Evolutionary conservation across 35 echinoderm and acorn worm genomes (phyloP).

Genomic region (Apostichopus japonicus): DNA sequence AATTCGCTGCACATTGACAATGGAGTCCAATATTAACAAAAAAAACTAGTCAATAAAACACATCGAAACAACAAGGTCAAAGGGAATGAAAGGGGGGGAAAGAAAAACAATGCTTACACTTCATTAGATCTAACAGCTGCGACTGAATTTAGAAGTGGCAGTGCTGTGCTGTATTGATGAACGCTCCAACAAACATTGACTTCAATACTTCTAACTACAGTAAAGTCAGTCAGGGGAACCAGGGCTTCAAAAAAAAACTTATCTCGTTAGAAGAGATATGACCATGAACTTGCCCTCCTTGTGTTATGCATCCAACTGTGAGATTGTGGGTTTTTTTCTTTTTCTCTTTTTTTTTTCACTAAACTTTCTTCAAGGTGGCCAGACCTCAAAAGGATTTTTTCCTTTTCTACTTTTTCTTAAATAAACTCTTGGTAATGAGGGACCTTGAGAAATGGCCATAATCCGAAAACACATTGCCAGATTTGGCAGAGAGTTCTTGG

Average conservation of each 20-base stretch:
- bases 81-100: not conserved
- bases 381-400: not conserved
- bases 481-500: not conserved
- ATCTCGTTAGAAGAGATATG: not conserved
- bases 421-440: not conserved
- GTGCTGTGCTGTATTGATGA: conserved; percentile 12
- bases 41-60: not conserved
- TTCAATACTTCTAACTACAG: not conserved
- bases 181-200: conserved; percentile 35
- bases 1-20: conserved; percentile 22
- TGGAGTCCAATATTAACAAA: not conserved
- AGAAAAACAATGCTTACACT: conserved; percentile 24
- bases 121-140: conserved; percentile 41
- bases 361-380: conserved; percentile 1
- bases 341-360: no score
- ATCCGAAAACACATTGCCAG: not conserved
- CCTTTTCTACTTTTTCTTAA: not conserved
- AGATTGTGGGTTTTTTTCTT: not conserved
- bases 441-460: conserved; percentile 17
- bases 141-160: not conserved
- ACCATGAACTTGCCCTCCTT: conserved; percentile 44
- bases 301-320: conserved; percentile 11
- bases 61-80: conserved; percentile 20
- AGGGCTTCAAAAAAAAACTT: conserved; percentile 10
- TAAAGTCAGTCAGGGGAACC: not conserved